Base-by-base conservation (phyloP, 2,113 vertebrate genomes). In the Hydrochoerus hydrochaeris region DNA sequence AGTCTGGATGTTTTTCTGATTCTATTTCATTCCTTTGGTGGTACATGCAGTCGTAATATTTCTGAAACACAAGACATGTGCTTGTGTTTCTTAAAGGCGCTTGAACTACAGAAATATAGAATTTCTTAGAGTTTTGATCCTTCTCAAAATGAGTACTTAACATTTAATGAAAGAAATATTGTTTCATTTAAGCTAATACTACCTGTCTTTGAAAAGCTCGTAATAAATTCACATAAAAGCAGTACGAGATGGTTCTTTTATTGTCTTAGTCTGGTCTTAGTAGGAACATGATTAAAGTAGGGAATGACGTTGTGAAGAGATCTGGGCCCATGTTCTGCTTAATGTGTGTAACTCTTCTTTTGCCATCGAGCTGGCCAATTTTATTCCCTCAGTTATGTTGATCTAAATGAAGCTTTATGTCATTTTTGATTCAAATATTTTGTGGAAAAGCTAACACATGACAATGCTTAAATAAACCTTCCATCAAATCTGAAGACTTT, bases 281-380 rank as follows among this genome's bases (percentile, higher is more conserved):
- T 14, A 94, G 17, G 0, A 78, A 73, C 32, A 73, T n/a, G 3
- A 84, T 91, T 91, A 80, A 1, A 28, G n/a, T 82, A 77, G 52
- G 0, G 8, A 78, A 85, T 11, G 35, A 32, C 24, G 81, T 1
- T 26, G 2, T n/a, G 4, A 69, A 17, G 0, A 2, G 0, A 73
- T 80, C 71, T 19, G 19, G 22, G 32, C 9, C 17, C 24, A 44
- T 65, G 1, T 60, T 90, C 16, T 44, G 4, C 14, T 84, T 28
- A 22, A 2, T 13, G 87, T 54, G 3, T 32, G 0, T 67, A 13
- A 16, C 4, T 1, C 14, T 30, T 13, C 1, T 35, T 80, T 63
- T 46, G 19, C 41, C 1, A 5, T 22, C 49, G 22, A 7, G 69
- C 30, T 92, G 62, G 5, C 0, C 7, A 62, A 88, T 94, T 85